phyloP scores from a whole-genome alignment of 2,113 vertebrate genomes.

The Campylomormyrus tamandua region DNA sequence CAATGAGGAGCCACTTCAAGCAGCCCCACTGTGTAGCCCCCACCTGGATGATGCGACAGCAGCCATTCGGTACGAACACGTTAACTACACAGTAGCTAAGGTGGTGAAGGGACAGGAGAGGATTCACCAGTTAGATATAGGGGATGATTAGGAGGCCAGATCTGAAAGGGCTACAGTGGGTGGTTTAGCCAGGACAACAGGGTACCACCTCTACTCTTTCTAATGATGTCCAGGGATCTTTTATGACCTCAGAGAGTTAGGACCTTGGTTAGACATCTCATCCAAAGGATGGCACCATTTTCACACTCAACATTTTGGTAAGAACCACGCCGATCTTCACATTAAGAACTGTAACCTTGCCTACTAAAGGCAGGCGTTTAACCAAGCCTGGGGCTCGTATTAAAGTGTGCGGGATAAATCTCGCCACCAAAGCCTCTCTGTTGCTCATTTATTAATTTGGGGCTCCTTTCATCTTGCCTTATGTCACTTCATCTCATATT shows the following conservation, averaged over 20 bases:
- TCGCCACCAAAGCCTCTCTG: background rate
- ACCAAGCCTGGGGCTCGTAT: background rate
- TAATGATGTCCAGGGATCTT: background rate
- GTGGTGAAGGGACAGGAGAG: background rate
- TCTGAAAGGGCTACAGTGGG: background rate
- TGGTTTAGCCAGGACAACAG: background rate
- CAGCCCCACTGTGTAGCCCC: background rate
- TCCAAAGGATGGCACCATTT: background rate
- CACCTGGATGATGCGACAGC: background rate
- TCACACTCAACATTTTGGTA: background rate
- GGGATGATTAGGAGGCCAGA: background rate
- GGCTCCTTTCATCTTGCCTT: background rate
- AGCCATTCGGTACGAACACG: background rate
- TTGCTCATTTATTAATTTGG: slow-evolving; percentile 5
- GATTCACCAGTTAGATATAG: background rate
- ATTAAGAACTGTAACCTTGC: background rate
- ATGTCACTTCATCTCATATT: background rate
- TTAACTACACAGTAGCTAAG: background rate
- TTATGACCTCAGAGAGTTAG: background rate
- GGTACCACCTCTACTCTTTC: background rate
- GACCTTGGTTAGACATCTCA: background rate
- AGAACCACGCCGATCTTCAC: background rate
- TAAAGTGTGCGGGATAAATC: background rate
- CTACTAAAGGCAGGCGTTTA: no score
- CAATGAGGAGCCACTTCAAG: background rate